Evolutionary conservation across 2,113 vertebrate genomes (phyloP), one percentile per base, ranked within the genome.

Genomic region (Syngnathus floridae): DNA sequence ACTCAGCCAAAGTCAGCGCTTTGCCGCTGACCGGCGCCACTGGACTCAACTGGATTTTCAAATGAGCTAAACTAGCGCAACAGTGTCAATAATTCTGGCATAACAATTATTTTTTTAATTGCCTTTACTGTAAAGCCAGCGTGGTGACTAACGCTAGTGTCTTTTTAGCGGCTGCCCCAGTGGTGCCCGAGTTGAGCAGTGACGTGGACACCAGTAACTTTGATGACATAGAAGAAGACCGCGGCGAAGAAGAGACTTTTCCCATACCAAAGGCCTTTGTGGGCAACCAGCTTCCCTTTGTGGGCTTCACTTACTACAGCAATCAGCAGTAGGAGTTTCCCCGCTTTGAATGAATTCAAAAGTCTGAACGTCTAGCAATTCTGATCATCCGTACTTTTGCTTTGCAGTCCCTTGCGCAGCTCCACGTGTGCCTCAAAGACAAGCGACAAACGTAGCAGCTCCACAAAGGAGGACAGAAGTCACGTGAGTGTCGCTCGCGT

Each of bases 191-290:
- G 81, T 90, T 99, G 82, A 98, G 94, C 88, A 95, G 97, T 79
- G 97, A 99, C 82, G 90, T 92, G n/a, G 96, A 99, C 91, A 98
- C 97, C 64, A 99, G 97, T 89, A 98, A 99, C 88, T 99, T 99
- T 83, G 97, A 99, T 77, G 97, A 99, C 74, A 91, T 99, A 14
- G 97, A 98, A 85, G 96, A 98, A 87, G 95, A 99, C 73, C 94
- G 94, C 82, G 95, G 95, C 63, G 97, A 99, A 36, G 95, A 98
- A 85, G 97, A 99, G 90, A 99, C 95, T 22, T 99, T 99, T 80
- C 95, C 97, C 57, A 93, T 96, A 82, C 96, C 97, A 62, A 99
- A 99, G 91, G 96, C 97, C 66, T 99, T 99, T 81, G 95, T 98
- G 79, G 97, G 96, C 79, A 99, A 99, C 83, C 97, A 99, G 26